These are phyloP conservation scores for Myrmecobius fasciatus DNA, from an alignment of 2,113 vertebrate genomes.

Conservation along the genomic window DNA sequence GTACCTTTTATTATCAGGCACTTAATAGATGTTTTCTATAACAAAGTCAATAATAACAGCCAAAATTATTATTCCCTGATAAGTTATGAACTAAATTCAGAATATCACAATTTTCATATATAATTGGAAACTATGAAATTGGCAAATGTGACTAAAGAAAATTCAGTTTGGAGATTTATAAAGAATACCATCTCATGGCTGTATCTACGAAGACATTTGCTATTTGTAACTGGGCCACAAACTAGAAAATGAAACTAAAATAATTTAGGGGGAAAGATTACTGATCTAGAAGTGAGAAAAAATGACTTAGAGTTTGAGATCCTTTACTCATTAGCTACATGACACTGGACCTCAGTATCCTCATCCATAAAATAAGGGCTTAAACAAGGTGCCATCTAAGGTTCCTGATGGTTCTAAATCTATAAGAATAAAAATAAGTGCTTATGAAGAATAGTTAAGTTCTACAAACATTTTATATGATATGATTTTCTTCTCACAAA, in stretches of 20 bases:
- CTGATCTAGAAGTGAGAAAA: not conserved
- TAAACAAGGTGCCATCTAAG: not conserved
- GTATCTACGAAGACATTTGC: not conserved
- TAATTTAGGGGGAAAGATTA: not conserved
- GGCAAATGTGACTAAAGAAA: not conserved
- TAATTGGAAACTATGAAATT: not conserved
- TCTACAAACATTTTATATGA: not conserved
- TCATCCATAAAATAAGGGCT: not conserved
- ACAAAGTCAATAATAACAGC: not conserved
- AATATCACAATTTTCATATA: not conserved
- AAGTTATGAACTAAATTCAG: constrained; percentile 32
- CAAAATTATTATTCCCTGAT: not conserved
- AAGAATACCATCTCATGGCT: not conserved
- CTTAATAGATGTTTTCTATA: not conserved
- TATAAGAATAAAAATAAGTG: not conserved
- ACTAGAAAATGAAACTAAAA: not conserved
- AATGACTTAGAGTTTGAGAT: not conserved
- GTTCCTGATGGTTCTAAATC: not conserved
- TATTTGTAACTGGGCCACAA: not conserved
- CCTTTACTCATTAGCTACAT: not conserved
- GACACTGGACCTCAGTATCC: not conserved
- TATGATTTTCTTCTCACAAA: not conserved
- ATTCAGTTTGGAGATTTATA: not conserved
- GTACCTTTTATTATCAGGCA: not conserved
- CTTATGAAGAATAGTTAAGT: not conserved